Conservation (phyloP, 2,113 vertebrate species). For the Indicator indicator region DNA sequence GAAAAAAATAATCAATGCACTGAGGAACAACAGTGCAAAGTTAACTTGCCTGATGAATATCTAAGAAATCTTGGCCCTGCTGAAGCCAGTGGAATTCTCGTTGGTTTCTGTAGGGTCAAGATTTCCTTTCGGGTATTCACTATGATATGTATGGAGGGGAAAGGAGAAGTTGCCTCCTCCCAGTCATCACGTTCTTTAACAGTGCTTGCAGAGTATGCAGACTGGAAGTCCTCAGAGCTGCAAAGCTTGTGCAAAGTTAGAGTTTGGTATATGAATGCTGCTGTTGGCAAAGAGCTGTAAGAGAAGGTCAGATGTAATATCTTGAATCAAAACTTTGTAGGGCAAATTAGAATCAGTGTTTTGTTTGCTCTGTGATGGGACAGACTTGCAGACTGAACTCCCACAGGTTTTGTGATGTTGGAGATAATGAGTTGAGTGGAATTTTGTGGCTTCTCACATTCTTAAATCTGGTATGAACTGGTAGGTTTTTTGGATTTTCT, state of each 20-base stretch:
- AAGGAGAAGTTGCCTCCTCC: neutral
- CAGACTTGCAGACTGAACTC: neutral
- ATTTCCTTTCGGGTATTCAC: neutral
- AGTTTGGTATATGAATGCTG: neutral
- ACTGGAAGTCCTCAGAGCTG: neutral
- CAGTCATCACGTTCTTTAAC: neutral
- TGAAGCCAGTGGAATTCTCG: neutral
- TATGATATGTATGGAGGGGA: neutral
- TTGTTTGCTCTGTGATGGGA: neutral
- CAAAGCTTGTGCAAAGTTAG: neutral
- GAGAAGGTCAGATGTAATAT: neutral
- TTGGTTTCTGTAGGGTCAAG: neutral
- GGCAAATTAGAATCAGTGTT: neutral
- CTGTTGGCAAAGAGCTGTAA: neutral
- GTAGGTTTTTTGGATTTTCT: no score
- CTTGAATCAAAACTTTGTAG: neutral
- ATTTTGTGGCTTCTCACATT: neutral
- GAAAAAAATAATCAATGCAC: neutral
- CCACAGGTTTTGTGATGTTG: neutral
- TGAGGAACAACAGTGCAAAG: neutral
- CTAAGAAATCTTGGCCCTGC: neutral
- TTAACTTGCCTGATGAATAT: neutral
- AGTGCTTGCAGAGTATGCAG: neutral
- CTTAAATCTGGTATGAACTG: neutral
- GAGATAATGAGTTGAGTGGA: neutral